Base-by-base conservation (phyloP, 92 coral and sea anemone species). In the Palythoa grandis region DNA sequence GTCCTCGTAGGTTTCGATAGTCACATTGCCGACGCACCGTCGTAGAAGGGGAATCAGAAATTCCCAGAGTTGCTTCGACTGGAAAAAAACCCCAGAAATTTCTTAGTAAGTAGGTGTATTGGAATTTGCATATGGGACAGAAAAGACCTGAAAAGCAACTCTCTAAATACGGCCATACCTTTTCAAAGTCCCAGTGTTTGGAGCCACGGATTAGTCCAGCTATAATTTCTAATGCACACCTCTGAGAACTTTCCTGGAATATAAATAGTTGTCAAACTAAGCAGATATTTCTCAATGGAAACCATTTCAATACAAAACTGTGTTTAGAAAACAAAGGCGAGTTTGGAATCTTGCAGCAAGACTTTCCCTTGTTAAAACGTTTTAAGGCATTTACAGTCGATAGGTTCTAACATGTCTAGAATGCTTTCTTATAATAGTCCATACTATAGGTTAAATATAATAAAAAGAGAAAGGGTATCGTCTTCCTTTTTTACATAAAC, bases 141-240 rank as follows among this genome's bases (percentile, higher is more conserved):
- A 67, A 35, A 35, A 12, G 17, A 15, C 4, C 65, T 58, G 65
- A 58, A 58, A 12, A 58, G 19, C 13, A 56, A 56, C n/a, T 10
- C 19, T 3, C n/a, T 58, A 15, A 58, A 16, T 6, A 29, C 13
- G 7, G 15, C 22, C 61, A 17, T 52, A 95, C 98, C 95, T 92
- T 95, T 60, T 87, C 91, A 70, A 89, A 97, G 7, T 89, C 88
- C 99, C 99, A 97, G 88, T 97, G 99, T 87, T 94, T 97, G 88
- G 93, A 93, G 37, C 99, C 99, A 6, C 98, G 92, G 57, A 94
- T 92, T 57, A 94, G 91, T 29, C 96, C 99, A 54, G 99, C 96
- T 66, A 89, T 90, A 37, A 96, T 94, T 82, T 96, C 99, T 1
- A 95, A 95, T 22, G 95, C 96, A 78, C 99, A 96, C 53, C 99